Conservation (phyloP, 1,140 invertebrate species). For the Drosophila watanabei region DNA sequence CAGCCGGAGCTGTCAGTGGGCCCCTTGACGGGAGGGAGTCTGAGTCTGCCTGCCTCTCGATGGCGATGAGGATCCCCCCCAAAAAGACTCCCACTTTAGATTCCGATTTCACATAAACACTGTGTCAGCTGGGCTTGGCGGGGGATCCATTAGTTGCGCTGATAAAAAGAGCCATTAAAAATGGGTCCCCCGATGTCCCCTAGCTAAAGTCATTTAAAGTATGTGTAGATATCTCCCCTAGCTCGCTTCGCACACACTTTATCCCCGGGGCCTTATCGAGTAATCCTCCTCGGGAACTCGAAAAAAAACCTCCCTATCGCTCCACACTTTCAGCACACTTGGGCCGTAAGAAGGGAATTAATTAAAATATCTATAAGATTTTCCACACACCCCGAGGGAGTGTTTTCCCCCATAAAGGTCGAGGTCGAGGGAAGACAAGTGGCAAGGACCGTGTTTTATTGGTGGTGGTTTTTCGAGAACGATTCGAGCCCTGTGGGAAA, state of each 20-base stretch:
- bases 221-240: slow-evolving; percentile 31
- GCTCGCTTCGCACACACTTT: slow-evolving; percentile 71
- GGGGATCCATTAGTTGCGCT: slow-evolving; percentile 57
- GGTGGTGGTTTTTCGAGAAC: slow-evolving; percentile 36
- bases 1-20: slow-evolving; percentile 62
- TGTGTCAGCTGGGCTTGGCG: slow-evolving; percentile 38
- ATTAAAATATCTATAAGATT: slow-evolving; percentile 75
- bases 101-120: slow-evolving; percentile 45
- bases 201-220: slow-evolving; percentile 30
- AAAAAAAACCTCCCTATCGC: slow-evolving; percentile 40
- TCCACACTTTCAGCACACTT: slow-evolving; percentile 46
- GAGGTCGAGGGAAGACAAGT: slow-evolving; percentile 62
- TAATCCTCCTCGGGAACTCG: slow-evolving; percentile 14
- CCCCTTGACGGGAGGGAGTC: slow-evolving; percentile 40
- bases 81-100: slow-evolving; percentile 35
- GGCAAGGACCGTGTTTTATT: slow-evolving; percentile 63
- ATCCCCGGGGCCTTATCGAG: slow-evolving; percentile 40
- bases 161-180: slow-evolving; percentile 51
- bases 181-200: slow-evolving; percentile 16
- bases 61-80: slow-evolving; percentile 20
- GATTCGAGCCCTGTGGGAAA: slow-evolving; percentile 70
- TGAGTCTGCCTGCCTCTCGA: slow-evolving; percentile 10
- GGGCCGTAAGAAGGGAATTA: slow-evolving; percentile 51
- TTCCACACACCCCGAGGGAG: slow-evolving; percentile 38
- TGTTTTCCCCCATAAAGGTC: slow-evolving; percentile 36